Base-by-base conservation (phyloP, 92 coral and sea anemone species). In the Meandrina meandrites region DNA sequence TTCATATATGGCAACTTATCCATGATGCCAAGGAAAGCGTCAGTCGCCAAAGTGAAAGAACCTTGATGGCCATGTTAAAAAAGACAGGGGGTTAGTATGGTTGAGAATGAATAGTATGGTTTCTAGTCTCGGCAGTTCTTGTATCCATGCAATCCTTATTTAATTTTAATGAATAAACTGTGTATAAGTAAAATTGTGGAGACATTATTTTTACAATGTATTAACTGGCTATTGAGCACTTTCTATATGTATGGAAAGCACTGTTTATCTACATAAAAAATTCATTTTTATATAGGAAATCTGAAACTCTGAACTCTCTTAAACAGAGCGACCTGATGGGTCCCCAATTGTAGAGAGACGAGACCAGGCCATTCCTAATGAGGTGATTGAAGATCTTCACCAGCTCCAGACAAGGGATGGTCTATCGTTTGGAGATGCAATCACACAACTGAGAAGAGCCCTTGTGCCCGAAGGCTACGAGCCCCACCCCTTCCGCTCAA, bases 1-100 rank as follows among this genome's bases (percentile, higher is more conserved):
- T 94, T 14, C 94, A 92, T 57, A 31, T 94, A 30, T 83, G 91
- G 92, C 94, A 94, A 56, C 75, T 92, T 1, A 91, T 90, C 30
- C 94, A 89, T 75, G 92, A 94, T 78, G 89, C 91, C 18, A 86
- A 80, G 64, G 94, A 91, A 75, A 90, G 92, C 85, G 97, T 94
- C 3, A 86, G 89, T 66, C 69, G 73, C 50, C 92, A 83, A 80
- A 83, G 86, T 68, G 83, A 79, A 48, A 62, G 15, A 19, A 91
- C 94, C 37, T 68, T 91, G 35, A 57, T 72, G 22, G 79, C 79
- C 75, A 87, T 94, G 92, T 64, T 91, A 21, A 35, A 21, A 5
- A 89, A 84, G 68, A 88, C 56, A 27, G 89, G 93, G 66, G 91
- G 95, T 92, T 75, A 67, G 78, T 45, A 45, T 16, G 34, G 42